Conservation (phyloP, 2,888 invertebrate genomes). For the Drosophila subquinaria region DNA sequence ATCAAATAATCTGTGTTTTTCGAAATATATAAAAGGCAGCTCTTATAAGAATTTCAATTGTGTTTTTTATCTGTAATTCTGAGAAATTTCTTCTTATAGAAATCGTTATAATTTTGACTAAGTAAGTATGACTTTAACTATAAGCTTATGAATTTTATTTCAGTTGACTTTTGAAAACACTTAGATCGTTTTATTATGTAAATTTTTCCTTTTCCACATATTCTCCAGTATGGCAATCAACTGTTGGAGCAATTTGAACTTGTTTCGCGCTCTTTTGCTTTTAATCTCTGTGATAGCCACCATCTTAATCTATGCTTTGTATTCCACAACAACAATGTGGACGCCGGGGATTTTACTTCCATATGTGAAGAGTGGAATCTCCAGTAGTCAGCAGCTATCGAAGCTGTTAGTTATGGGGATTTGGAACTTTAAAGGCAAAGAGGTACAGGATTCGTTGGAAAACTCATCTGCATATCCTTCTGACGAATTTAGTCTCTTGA, state of each 20-base stretch:
- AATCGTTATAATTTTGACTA: neutral
- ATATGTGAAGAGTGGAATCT: neutral
- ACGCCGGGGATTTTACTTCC: slow-evolving; percentile 39
- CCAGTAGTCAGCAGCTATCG: neutral
- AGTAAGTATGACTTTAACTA: neutral
- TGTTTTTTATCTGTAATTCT: slow-evolving; percentile 3
- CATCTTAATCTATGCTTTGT: slow-evolving; percentile 86
- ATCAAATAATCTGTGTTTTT: slow-evolving; percentile 43
- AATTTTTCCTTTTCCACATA: slow-evolving; percentile 56
- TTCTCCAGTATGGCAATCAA: neutral
- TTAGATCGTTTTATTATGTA: neutral
- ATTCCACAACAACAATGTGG: slow-evolving; percentile 83
- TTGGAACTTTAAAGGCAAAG: slow-evolving; percentile 39
- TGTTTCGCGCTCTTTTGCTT: slow-evolving; percentile 85
- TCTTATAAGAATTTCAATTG: slow-evolving; percentile 85
- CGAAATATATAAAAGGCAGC: slow-evolving; percentile 51
- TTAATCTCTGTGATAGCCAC: slow-evolving; percentile 85
- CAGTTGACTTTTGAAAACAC: slow-evolving; percentile 3
- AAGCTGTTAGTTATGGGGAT: neutral
- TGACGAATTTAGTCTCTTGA: neutral
- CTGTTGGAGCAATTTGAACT: neutral
- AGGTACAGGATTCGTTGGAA: neutral
- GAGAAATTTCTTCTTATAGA: neutral
- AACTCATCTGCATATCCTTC: neutral
- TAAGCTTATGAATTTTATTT: neutral